These are phyloP conservation scores for Papilio machaon DNA, from an alignment of 1,140 invertebrate species.

Conservation along the genomic window DNA sequence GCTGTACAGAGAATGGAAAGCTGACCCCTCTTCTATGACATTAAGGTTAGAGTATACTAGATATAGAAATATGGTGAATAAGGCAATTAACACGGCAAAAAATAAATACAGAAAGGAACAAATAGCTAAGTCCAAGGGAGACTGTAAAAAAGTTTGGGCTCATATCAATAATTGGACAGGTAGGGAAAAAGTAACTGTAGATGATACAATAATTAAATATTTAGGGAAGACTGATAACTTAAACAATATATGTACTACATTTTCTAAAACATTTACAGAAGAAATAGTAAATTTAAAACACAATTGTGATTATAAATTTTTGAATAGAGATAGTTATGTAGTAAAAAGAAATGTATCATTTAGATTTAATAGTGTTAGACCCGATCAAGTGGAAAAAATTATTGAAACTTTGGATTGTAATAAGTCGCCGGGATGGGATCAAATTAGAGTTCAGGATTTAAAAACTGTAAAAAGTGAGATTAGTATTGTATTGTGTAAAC, in stretches of 20 bases:
- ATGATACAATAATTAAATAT: slow-evolving; percentile 40
- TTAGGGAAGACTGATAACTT: slow-evolving; percentile 42
- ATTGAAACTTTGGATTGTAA: slow-evolving; percentile 31
- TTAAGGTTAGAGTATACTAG: slow-evolving; percentile 42
- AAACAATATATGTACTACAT: slow-evolving; percentile 39
- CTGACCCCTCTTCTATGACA: slow-evolving; percentile 41
- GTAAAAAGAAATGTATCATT: slow-evolving; percentile 38
- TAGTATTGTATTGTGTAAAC: slow-evolving; percentile 39
- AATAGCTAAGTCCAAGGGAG: slow-evolving; percentile 41
- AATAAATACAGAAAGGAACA: slow-evolving; percentile 40
- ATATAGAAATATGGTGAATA: slow-evolving; percentile 43
- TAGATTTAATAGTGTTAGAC: slow-evolving; percentile 35
- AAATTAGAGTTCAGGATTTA: slow-evolving; percentile 40
- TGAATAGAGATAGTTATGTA: slow-evolving; percentile 32
- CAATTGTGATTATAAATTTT: slow-evolving; percentile 37
- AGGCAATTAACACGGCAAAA: slow-evolving; percentile 41
- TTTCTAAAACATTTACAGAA: slow-evolving; percentile 42
- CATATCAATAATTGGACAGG: slow-evolving; percentile 46
- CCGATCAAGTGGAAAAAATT: slow-evolving; percentile 34
- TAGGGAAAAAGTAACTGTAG: slow-evolving; percentile 37
- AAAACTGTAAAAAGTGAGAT: slow-evolving; percentile 39
- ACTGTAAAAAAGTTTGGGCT: slow-evolving; percentile 45
- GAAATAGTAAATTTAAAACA: slow-evolving; percentile 47
- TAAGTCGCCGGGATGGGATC: slow-evolving; percentile 42
- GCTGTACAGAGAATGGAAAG: slow-evolving; percentile 46